Conservation (phyloP, 2,113 vertebrate species). For the Callospermophilus lateralis region DNA sequence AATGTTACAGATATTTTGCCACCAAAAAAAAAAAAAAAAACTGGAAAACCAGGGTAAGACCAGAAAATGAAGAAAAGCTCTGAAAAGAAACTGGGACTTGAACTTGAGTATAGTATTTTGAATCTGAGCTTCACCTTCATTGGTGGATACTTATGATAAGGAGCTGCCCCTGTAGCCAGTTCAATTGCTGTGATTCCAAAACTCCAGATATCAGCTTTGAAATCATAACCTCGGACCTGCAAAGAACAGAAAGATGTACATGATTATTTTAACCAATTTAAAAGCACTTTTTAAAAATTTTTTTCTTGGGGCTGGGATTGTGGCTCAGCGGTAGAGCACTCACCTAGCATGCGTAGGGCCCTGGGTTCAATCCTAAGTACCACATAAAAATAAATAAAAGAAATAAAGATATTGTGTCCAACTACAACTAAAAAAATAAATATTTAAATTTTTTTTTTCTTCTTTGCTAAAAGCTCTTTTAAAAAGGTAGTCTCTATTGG, state of each 20-base stretch:
- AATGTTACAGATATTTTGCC: background rate
- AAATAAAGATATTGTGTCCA: too few relatives aligned
- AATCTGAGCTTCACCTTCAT: conserved; percentile 93
- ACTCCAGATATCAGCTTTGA: conserved; percentile 99
- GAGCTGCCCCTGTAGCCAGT: conserved; percentile 97
- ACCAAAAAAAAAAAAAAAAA: background rate
- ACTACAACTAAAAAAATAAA: too few relatives aligned
- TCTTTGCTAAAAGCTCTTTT: background rate
- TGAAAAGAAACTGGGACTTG: background rate
- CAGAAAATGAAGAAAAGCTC: background rate
- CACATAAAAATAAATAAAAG: too few relatives aligned
- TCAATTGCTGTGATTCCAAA: conserved; percentile 99
- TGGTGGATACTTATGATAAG: conserved; percentile 98
- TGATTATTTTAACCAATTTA: background rate
- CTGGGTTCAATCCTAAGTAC: too few relatives aligned
- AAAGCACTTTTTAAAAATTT: background rate
- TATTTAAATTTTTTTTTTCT: too few relatives aligned
- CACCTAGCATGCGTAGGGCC: too few relatives aligned
- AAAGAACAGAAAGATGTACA: conserved; percentile 24
- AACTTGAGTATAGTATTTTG: background rate
- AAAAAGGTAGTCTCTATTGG: background rate
- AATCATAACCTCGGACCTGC: conserved; percentile 98
- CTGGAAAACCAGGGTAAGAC: background rate
- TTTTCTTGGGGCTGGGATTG: too few relatives aligned
- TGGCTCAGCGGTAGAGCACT: too few relatives aligned